Percentiles rank a stretch among this genome's conserved stretches.
These are phyloP conservation scores for Galemys pyrenaicus DNA, from an alignment of 2,113 vertebrate genomes.

Conservation along the genomic window DNA sequence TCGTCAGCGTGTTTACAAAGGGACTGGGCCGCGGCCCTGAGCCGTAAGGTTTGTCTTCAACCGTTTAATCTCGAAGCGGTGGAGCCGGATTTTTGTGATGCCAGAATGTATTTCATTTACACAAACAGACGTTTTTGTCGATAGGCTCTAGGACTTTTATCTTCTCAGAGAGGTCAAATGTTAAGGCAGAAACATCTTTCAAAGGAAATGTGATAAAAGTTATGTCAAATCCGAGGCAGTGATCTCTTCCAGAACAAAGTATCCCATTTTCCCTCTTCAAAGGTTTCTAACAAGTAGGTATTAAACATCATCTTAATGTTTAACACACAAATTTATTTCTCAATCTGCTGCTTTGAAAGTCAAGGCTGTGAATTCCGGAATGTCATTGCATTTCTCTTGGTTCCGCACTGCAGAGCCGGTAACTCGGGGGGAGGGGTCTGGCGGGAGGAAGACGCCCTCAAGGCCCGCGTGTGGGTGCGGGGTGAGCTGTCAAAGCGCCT, in stretches of 20 bases:
- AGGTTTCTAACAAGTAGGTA: constrained; percentile 78
- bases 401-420: constrained; percentile 51
- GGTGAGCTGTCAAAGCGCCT: too few relatives aligned
- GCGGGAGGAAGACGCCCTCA: too few relatives aligned
- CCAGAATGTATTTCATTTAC: constrained; percentile 62
- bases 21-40: neutral
- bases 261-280: constrained; percentile 74
- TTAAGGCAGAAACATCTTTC: constrained; percentile 82
- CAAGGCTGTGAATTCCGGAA: constrained; percentile 50
- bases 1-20: neutral
- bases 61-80: constrained; percentile 41
- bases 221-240: constrained; percentile 83
- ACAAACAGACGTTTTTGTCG: constrained; percentile 76
- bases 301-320: constrained; percentile 81
- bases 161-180: constrained; percentile 79
- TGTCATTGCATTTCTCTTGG: constrained; percentile 65
- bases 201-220: constrained; percentile 85
- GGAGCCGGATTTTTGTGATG: constrained; percentile 50
- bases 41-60: constrained; percentile 51
- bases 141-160: constrained; percentile 80
- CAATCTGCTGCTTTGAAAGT: constrained; percentile 78
- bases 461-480: too few relatives aligned
- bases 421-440: neutral
- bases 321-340: constrained; percentile 84
- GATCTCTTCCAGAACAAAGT: constrained; percentile 80